phyloP scores from a whole-genome alignment of 2,888 invertebrate species.

The Lasioglossum leucozonium region DNA sequence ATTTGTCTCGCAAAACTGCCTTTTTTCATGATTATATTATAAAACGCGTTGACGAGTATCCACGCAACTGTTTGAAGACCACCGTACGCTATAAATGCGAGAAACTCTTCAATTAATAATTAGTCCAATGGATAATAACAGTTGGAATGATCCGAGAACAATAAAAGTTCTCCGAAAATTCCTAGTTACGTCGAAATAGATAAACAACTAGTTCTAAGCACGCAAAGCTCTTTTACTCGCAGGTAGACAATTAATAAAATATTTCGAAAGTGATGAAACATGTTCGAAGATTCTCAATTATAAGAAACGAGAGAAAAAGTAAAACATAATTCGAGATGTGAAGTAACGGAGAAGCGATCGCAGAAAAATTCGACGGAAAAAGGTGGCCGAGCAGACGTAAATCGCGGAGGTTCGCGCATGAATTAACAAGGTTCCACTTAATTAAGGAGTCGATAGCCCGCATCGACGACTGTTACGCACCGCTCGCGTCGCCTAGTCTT shows the following conservation, averaged over 20 bases:
- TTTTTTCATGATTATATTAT: too few relatives aligned
- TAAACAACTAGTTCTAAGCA: too few relatives aligned
- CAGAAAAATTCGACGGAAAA: background rate
- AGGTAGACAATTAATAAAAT: background rate
- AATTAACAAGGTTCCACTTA: conserved; percentile 66
- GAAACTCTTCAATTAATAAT: too few relatives aligned
- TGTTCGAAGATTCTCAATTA: background rate
- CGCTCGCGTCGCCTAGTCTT: conserved; percentile 49
- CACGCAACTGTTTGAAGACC: too few relatives aligned
- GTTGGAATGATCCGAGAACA: too few relatives aligned
- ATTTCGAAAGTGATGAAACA: background rate
- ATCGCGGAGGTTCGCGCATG: conserved; percentile 39
- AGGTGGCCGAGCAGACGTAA: conserved; percentile 30
- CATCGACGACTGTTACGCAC: conserved; percentile 62
- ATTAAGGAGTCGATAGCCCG: conserved; percentile 62
- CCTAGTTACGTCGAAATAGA: too few relatives aligned
- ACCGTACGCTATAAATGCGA: too few relatives aligned
- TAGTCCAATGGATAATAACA: too few relatives aligned
- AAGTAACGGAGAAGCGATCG: background rate
- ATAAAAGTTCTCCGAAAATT: too few relatives aligned
- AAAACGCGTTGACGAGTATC: too few relatives aligned
- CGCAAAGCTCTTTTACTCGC: background rate
- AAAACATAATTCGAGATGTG: background rate
- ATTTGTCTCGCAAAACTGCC: too few relatives aligned
- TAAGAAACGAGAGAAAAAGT: background rate